Evolutionary conservation across 2,888 invertebrate species (phyloP).

Genomic region (Chalcosyrphus nemorum): DNA sequence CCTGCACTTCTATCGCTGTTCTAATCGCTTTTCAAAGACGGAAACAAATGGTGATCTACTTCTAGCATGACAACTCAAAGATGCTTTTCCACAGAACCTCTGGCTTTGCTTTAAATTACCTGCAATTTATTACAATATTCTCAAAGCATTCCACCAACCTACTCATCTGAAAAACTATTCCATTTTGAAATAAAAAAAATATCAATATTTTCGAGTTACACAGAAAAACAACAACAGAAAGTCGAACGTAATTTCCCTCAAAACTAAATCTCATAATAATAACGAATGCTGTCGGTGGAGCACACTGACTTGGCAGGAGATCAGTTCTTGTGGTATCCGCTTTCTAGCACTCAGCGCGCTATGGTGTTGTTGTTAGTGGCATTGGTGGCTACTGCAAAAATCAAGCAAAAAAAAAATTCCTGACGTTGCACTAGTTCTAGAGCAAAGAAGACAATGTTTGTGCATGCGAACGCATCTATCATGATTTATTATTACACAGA

Average conservation of each 20-base stretch:
- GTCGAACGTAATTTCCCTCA: conserved; percentile 41
- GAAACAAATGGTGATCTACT: conserved; percentile 28
- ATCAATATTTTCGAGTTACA: conserved; percentile 22
- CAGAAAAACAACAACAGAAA: not conserved
- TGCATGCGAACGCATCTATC: conserved; percentile 42
- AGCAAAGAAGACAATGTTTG: conserved; percentile 5
- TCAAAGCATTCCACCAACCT: not conserved
- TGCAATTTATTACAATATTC: conserved; percentile 32
- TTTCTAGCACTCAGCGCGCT: conserved; percentile 20
- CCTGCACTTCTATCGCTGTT: conserved; percentile 7
- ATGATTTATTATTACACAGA: conserved; percentile 60
- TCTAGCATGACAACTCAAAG: not conserved
- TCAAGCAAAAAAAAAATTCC: too few relatives aligned
- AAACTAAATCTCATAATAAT: conserved; percentile 36
- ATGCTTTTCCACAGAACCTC: not conserved
- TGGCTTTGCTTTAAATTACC: conserved; percentile 11
- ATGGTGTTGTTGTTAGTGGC: not conserved
- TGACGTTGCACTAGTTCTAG: conserved; percentile 6
- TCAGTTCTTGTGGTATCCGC: conserved; percentile 36
- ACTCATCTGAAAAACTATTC: not conserved
- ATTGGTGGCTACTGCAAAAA: conserved; percentile 53
- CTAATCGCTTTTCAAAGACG: not conserved
- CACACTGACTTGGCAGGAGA: conserved; percentile 18
- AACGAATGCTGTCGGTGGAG: conserved; percentile 10
- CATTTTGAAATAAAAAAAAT: conserved; percentile 6